A percentile compares a stretch with the other conserved stretches of the same genome.
Evolutionary conservation across 2,888 invertebrate genomes (phyloP).

Genomic region (Drosophila stalkeri): DNA sequence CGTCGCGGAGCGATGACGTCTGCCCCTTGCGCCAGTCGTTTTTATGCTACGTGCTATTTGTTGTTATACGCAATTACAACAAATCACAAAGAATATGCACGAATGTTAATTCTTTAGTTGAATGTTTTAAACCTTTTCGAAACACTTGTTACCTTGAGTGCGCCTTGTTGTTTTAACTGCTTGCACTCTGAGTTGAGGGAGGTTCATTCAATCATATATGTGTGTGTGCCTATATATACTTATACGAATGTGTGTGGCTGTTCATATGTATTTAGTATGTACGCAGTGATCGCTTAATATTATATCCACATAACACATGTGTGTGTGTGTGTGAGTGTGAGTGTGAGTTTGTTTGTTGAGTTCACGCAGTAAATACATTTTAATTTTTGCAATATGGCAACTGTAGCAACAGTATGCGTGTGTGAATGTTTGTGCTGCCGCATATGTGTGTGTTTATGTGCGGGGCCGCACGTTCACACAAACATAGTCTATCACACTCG

Average conservation of each 20-base stretch:
- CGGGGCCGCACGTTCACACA: slow-evolving; percentile 37
- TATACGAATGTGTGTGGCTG: background rate
- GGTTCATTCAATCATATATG: slow-evolving; percentile 64
- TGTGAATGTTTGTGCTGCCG: slow-evolving; percentile 9
- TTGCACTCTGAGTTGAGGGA: slow-evolving; percentile 65
- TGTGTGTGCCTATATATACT: background rate
- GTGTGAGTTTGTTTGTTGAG: slow-evolving; percentile 26
- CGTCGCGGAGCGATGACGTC: slow-evolving; percentile 15
- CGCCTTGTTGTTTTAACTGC: slow-evolving; percentile 38
- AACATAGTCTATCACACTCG: slow-evolving; percentile 18
- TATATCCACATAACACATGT: slow-evolving; percentile 5
- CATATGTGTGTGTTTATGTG: slow-evolving; percentile 18
- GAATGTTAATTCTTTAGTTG: slow-evolving; percentile 54
- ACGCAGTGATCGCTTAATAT: slow-evolving; percentile 16
- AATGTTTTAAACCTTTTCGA: slow-evolving; percentile 54
- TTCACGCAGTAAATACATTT: slow-evolving; percentile 51
- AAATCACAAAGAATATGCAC: slow-evolving; percentile 19
- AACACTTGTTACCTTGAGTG: slow-evolving; percentile 76
- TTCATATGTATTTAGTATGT: slow-evolving; percentile 4
- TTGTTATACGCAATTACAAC: slow-evolving; percentile 46
- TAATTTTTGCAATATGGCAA: slow-evolving; percentile 58
- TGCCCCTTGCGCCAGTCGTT: slow-evolving; percentile 9
- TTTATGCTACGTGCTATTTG: slow-evolving; percentile 41
- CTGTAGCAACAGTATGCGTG: slow-evolving; percentile 27
- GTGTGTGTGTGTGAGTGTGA: slow-evolving; percentile 5